Conservation (phyloP, 2,797 vertebrate species). For the Zalophus californianus region DNA sequence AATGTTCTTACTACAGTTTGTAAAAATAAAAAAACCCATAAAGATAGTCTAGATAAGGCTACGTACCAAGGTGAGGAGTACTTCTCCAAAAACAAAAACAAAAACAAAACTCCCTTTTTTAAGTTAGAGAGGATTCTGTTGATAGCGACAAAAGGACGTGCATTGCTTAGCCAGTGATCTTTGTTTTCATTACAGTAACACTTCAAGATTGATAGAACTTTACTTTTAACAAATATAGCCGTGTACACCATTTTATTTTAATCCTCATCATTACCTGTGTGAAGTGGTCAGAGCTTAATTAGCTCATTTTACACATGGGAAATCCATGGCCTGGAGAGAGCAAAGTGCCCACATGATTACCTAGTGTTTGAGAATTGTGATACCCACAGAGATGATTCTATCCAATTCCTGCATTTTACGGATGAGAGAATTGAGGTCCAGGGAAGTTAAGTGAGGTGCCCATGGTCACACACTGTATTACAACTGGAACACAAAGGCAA, state of each 20-base stretch:
- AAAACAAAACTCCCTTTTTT: not conserved
- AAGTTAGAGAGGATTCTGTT: not conserved
- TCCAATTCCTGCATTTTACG: not conserved
- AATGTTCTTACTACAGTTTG: not conserved
- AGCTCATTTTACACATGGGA: not conserved
- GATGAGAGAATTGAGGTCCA: not conserved
- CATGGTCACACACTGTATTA: not conserved
- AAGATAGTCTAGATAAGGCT: not conserved
- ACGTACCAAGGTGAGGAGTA: not conserved
- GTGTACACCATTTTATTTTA: not conserved
- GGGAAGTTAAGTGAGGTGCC: not conserved
- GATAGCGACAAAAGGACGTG: not conserved
- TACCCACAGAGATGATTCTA: not conserved
- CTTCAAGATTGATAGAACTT: not conserved
- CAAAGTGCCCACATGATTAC: fast-evolving
- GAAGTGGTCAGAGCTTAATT: not conserved
- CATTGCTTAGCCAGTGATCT: not conserved
- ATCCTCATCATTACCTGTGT: not conserved
- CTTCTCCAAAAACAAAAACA: not conserved
- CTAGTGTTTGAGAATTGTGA: not conserved
- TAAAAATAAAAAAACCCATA: not conserved
- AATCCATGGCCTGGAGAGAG: not conserved
- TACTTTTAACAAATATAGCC: not conserved
- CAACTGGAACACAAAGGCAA: not conserved
- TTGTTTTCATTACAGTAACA: not conserved